Evolutionary conservation across 2,113 vertebrate genomes (phyloP).

Genomic region (Chionomys nivalis): DNA sequence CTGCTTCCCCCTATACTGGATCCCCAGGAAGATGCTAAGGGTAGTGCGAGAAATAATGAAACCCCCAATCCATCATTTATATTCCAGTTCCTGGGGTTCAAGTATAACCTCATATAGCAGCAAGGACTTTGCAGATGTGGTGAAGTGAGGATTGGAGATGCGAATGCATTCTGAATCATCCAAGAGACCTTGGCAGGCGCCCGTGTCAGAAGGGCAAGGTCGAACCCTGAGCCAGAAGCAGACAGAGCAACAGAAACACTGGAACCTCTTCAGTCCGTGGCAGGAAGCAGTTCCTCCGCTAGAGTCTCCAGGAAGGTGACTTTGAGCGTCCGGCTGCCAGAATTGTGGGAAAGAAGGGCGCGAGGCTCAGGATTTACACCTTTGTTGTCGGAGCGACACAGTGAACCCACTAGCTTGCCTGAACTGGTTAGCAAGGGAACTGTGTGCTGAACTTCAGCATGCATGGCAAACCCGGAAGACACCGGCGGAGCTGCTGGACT

Average conservation of each 20-base stretch:
- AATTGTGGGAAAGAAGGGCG: background rate
- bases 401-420: too few relatives aligned
- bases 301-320: background rate
- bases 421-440: background rate
- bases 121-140: background rate
- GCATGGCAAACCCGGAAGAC: background rate
- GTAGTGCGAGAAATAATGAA: background rate
- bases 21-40: background rate
- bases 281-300: background rate
- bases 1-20: rapidly evolving
- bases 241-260: background rate
- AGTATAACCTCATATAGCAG: background rate
- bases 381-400: background rate
- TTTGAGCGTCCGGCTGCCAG: background rate
- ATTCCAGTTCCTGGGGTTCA: background rate
- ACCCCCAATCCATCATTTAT: background rate
- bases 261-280: background rate
- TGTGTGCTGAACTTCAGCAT: rapidly evolving
- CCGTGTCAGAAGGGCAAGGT: background rate
- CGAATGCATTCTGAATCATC: background rate
- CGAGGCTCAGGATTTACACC: background rate
- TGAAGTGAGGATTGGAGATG: background rate
- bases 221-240: background rate
- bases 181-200: background rate
- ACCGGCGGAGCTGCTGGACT: background rate